phyloP scores from a whole-genome alignment of 2,797 vertebrate genomes.

The Epinephelus coioides region DNA sequence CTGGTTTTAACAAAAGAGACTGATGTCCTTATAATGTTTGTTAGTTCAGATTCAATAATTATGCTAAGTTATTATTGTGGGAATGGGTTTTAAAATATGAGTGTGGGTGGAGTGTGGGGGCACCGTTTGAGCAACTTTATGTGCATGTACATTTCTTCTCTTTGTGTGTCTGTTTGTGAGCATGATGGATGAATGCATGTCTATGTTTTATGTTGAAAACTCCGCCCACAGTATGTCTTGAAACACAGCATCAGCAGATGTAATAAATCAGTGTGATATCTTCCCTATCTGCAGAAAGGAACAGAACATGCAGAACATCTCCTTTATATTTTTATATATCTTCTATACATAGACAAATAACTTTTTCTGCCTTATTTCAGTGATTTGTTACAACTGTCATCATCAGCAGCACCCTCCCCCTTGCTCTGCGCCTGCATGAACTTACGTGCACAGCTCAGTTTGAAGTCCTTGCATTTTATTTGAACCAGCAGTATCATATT shows the following conservation, averaged over 20 bases:
- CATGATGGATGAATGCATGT: not conserved
- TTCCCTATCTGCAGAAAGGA: not conserved
- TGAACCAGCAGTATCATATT: not conserved
- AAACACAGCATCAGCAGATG: slow-evolving; percentile 19
- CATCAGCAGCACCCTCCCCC: not conserved
- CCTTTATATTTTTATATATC: not conserved
- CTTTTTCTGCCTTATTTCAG: not conserved
- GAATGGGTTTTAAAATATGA: not conserved
- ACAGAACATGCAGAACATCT: not conserved
- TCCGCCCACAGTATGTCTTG: not conserved
- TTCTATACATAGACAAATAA: not conserved
- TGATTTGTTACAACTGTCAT: not conserved
- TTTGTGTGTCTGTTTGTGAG: not conserved
- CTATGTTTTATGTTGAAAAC: slow-evolving; percentile 4
- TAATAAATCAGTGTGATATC: slow-evolving; percentile 17
- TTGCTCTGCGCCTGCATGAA: not conserved
- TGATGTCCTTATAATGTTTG: slow-evolving; percentile 3
- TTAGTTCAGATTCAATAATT: slow-evolving; percentile 6
- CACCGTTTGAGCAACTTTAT: not conserved
- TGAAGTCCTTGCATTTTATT: not conserved
- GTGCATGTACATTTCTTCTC: no score
- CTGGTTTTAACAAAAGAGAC: not conserved
- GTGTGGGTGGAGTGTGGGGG: not conserved
- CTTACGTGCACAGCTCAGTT: not conserved
- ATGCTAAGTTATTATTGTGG: not conserved